Base-by-base conservation (phyloP, 2,113 vertebrate genomes). In the Erythrocercus mccallii region DNA sequence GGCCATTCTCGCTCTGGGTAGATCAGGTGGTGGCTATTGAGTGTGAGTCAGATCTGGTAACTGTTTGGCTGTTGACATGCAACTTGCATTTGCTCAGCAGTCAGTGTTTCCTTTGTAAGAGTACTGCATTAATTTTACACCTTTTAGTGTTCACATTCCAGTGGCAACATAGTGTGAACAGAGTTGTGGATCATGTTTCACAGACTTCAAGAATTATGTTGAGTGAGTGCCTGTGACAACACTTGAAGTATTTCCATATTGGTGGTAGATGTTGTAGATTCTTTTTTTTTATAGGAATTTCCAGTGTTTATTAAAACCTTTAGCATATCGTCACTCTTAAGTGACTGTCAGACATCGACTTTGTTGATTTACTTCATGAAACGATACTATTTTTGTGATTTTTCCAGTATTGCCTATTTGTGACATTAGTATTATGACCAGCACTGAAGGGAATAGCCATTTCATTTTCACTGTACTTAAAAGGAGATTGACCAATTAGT, bases 351-450 rank as follows among this genome's bases (percentile, higher is more conserved):
- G 44, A 54, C 9, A 56, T 51, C 3, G 8, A 48, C 37, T 69
- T 86, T 51, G 25, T 86, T 89, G 73, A 60, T 87, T 96, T 44
- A 48, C 15, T 87, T 81, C 53, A 89, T 7, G 2, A 66, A 94
- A 47, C 1, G 1, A 12, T 56, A 44, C 17, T 64, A 12, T 65
- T 65, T 60, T 50, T n/a, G 6, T 68, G 17, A 30, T 57, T 95
- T 95, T 80, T 68, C 7, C 16, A 83, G 2, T 77, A 15, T 82
- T 92, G 28, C 21, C 22, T 76, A 3, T 51, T 57, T 93, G n/a
- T 6, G 11, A 5, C 31, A 71, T 58, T 5, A 38, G 10, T 62
- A 20, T 71, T 78, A 44, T 56, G 57, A 78, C 25, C 1, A 6
- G 20, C 27, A 44, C 37, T 70, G 30, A 79, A 87, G 31, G 44